Conservation (phyloP, 2,888 invertebrate species). For the Lasioglossum vierecki region DNA sequence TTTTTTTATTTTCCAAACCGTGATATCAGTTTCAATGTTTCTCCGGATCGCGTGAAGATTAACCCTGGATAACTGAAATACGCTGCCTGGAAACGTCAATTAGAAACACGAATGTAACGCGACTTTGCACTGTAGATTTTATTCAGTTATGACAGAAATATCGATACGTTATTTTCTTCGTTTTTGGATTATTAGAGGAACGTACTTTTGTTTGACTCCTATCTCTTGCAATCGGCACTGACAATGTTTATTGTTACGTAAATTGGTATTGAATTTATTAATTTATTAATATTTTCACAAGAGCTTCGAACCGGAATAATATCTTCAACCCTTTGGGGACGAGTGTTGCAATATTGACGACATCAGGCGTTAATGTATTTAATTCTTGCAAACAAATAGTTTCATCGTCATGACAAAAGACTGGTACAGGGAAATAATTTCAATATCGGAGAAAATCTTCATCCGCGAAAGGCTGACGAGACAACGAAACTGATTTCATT, state of each 20-base stretch:
- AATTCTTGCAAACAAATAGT: not conserved
- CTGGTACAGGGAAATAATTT: not conserved
- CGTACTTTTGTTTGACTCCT: no score
- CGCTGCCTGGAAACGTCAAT: not conserved
- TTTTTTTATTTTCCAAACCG: not conserved
- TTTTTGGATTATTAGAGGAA: not conserved
- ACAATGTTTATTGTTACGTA: no score
- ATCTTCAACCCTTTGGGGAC: not conserved
- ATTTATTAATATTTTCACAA: not conserved
- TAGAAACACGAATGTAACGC: not conserved
- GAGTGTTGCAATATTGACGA: not conserved
- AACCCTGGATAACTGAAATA: not conserved
- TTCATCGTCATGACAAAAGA: not conserved
- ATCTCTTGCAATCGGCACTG: no score
- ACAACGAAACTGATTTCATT: not conserved
- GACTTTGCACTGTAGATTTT: not conserved
- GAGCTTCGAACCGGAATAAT: not conserved
- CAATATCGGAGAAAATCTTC: not conserved
- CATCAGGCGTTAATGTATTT: not conserved
- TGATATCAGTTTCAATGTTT: not conserved
- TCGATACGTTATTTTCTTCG: no score
- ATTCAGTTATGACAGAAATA: no score
- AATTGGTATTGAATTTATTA: no score
- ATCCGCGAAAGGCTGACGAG: not conserved
- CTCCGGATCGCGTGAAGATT: not conserved